phyloP scores from a whole-genome alignment of 2,797 vertebrate genomes.

The Aeoliscus strigatus region DNA sequence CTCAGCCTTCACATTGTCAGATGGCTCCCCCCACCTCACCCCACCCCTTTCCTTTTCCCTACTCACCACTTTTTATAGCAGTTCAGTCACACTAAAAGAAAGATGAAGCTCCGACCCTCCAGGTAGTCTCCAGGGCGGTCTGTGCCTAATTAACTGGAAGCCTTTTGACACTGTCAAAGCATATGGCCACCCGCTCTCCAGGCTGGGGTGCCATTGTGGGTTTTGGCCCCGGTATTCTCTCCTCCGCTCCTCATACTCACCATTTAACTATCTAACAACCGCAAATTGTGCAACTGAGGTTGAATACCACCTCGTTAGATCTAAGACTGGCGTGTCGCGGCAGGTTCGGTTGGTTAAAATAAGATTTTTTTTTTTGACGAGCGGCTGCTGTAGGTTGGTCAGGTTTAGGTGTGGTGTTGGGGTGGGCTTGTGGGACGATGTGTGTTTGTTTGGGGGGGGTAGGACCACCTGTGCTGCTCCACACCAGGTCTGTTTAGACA shows the following conservation, averaged over 20 bases:
- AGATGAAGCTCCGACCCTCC: constrained; percentile 51
- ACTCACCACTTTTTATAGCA: constrained; percentile 41
- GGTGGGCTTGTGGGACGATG: constrained; percentile 43
- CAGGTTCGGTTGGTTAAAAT: constrained; percentile 15
- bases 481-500: constrained; percentile 34
- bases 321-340: constrained; percentile 14
- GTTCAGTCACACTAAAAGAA: constrained; percentile 17
- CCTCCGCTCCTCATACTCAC: constrained; percentile 20
- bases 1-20: constrained; percentile 17
- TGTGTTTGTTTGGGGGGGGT: constrained; percentile 42
- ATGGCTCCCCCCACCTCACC: constrained; percentile 4
- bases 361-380: background rate
- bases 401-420: constrained; percentile 25
- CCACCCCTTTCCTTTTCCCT: no score
- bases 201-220: constrained; percentile 52
- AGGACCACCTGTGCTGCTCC: constrained; percentile 61
- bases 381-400: constrained; percentile 37
- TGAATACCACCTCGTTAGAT: constrained; percentile 49
- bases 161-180: constrained; percentile 57
- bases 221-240: constrained; percentile 38
- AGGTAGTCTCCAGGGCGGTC: constrained; percentile 73
- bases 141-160: constrained; percentile 61
- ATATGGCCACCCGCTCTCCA: constrained; percentile 47
- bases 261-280: constrained; percentile 39
- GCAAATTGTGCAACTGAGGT: constrained; percentile 18